Conservation (phyloP, 2,797 vertebrate genomes). For the Crenuchus spilurus region DNA sequence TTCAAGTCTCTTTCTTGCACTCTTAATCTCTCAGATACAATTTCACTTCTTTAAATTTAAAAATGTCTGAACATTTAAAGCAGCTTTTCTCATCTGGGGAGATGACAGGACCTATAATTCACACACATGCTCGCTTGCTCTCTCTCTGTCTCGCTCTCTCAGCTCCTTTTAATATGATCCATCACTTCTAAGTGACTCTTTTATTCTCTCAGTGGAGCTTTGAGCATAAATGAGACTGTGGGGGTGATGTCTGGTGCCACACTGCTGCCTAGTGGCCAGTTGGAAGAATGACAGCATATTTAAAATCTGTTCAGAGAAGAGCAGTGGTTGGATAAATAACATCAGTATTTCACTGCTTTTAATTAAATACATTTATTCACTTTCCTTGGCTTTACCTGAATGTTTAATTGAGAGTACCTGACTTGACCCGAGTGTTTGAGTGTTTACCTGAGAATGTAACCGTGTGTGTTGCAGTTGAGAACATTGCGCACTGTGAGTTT, state of each 20-base stretch:
- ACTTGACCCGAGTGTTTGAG: too few relatives aligned
- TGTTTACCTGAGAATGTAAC: background rate
- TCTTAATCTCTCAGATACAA: too few relatives aligned
- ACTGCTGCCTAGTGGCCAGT: slow-evolving; percentile 59
- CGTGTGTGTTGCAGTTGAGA: slow-evolving; percentile 85
- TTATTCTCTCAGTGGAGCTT: background rate
- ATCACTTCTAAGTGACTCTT: slow-evolving; percentile 15
- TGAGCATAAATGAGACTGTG: too few relatives aligned
- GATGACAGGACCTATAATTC: slow-evolving; percentile 72
- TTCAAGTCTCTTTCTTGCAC: too few relatives aligned
- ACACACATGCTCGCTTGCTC: slow-evolving; percentile 62
- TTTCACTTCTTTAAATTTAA: too few relatives aligned
- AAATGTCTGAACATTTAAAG: slow-evolving; percentile 68
- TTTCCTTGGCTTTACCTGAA: background rate
- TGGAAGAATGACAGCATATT: background rate
- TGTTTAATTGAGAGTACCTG: too few relatives aligned
- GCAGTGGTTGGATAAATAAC: too few relatives aligned
- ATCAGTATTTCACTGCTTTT: background rate
- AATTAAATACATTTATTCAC: background rate
- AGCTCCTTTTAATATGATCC: background rate
- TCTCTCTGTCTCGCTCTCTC: slow-evolving; percentile 45
- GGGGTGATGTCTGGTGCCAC: slow-evolving; percentile 6
- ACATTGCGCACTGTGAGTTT: slow-evolving; percentile 96
- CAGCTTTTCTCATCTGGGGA: slow-evolving; percentile 61
- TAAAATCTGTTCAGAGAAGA: background rate